Percentiles rank a stretch among this genome's conserved stretches.
Evolutionary conservation across 1,140 invertebrate genomes (phyloP).

Genomic region (Cyphomyrmex costatus): DNA sequence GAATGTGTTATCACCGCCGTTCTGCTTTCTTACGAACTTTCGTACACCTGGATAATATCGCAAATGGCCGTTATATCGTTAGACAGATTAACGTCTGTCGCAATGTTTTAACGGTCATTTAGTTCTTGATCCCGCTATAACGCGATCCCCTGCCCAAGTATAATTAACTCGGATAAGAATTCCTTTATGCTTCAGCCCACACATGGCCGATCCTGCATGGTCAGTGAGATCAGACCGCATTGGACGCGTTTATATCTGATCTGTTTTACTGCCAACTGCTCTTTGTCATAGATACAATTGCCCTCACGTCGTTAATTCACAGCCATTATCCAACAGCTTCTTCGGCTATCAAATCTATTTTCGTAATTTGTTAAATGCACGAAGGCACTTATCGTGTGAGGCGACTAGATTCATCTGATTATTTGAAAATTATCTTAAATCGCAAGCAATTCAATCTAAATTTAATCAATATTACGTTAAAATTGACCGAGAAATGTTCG

Average conservation of each 20-base stretch:
- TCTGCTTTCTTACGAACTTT: neutral
- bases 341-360: neutral
- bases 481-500: too few species aligned
- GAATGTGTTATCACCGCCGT: neutral
- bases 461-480: conserved; percentile 8
- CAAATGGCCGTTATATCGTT: conserved; percentile 30
- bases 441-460: neutral
- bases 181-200: conserved; percentile 30
- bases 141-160: conserved; percentile 23
- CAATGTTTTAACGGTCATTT: conserved; percentile 70
- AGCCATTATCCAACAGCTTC: conserved; percentile 17
- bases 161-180: conserved; percentile 76
- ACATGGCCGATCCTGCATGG: conserved; percentile 11
- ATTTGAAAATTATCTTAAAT: conserved; percentile 1
- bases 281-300: conserved; percentile 44
- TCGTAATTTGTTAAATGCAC: conserved; percentile 47
- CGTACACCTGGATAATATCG: conserved; percentile 17
- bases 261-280: conserved; percentile 52
- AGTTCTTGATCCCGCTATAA: neutral
- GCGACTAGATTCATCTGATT: neutral
- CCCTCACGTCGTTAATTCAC: conserved; percentile 44
- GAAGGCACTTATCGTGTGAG: neutral
- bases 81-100: conserved; percentile 50
- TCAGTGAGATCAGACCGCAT: neutral
- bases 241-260: conserved; percentile 55